phyloP scores from a whole-genome alignment of 2,797 vertebrate genomes.

The Hydrophis major region DNA sequence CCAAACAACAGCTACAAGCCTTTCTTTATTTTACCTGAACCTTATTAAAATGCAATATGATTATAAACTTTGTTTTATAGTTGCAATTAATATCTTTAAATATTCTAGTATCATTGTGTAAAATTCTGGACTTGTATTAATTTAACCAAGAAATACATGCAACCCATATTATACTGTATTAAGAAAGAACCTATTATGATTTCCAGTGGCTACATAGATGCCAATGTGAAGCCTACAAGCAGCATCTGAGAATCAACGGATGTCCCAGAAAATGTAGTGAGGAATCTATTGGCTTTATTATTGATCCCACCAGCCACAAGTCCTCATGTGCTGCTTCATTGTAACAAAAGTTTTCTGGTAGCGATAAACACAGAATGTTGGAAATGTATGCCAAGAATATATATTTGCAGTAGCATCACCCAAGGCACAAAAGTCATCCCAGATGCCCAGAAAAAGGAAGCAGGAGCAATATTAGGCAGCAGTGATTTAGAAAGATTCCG shows the following conservation, averaged over 20 bases:
- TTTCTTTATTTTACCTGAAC: background rate
- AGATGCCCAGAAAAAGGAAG: background rate
- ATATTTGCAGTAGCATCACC: background rate
- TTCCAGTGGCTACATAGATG: background rate
- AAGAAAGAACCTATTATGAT: too few relatives aligned
- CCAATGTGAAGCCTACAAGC: too few relatives aligned
- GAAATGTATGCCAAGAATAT: background rate
- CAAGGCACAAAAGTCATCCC: background rate
- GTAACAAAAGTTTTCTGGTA: background rate
- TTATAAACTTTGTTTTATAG: background rate
- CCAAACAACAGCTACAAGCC: background rate
- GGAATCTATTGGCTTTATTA: background rate
- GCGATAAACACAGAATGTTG: background rate
- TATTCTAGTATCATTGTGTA: background rate
- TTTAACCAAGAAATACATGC: background rate
- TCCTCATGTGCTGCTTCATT: background rate
- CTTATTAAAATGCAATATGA: background rate
- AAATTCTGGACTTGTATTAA: background rate
- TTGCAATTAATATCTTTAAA: background rate
- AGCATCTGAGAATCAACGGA: background rate
- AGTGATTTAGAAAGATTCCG: background rate
- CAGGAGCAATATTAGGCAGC: background rate
- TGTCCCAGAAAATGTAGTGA: background rate
- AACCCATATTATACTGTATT: background rate
- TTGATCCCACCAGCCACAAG: background rate